phyloP scores from a whole-genome alignment of 2,113 vertebrate genomes.

The Bungarus multicinctus region DNA sequence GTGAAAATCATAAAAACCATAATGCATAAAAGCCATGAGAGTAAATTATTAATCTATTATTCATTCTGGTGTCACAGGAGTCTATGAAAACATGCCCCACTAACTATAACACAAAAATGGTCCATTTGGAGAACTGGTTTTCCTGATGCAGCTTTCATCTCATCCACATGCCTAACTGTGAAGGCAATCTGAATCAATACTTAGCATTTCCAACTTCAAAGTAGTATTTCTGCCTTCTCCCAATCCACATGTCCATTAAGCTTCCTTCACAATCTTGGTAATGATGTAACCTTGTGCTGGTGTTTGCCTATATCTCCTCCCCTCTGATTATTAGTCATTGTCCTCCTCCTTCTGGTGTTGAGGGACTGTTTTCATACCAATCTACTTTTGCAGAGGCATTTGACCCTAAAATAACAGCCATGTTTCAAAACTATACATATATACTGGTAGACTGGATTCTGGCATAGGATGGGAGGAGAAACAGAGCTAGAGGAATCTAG shows the following conservation, averaged over 20 bases:
- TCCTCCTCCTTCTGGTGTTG: not conserved
- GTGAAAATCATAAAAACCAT: not conserved
- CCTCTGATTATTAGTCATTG: not conserved
- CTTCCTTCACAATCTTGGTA: not conserved
- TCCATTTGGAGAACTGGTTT: not conserved
- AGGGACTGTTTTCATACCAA: not conserved
- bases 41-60: not conserved
- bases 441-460: not conserved
- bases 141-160: not conserved
- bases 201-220: not conserved
- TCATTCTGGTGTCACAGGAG: not conserved
- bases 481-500: not conserved
- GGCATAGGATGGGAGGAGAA: not conserved
- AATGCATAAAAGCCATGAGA: not conserved
- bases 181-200: not conserved
- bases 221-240: not conserved
- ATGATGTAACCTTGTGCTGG: not conserved
- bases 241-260: not conserved
- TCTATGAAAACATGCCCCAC: not conserved
- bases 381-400: not conserved
- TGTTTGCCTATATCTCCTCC: not conserved
- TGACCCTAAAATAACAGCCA: not conserved
- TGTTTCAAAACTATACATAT: not conserved
- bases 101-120: not conserved
- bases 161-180: not conserved